Conservation (phyloP, 2,797 vertebrate genomes). For the Myoxocephalus aenaeus region DNA sequence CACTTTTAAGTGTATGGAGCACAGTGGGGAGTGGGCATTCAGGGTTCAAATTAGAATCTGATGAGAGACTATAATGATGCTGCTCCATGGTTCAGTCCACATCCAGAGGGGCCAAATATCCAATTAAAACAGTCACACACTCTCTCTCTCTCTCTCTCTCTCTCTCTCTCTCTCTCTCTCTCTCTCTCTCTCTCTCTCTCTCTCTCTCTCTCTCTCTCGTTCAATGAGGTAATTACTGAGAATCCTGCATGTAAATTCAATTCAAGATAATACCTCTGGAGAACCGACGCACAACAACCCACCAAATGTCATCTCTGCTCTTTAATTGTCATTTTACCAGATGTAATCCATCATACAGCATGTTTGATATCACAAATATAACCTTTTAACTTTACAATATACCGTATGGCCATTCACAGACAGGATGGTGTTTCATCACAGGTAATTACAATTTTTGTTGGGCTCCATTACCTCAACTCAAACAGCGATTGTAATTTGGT, state of each 20-base stretch:
- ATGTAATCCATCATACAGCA: constrained; percentile 51
- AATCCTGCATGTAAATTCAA: constrained; percentile 78
- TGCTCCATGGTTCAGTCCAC: constrained; percentile 79
- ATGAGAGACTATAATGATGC: constrained; percentile 83
- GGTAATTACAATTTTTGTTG: constrained; percentile 48
- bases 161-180: constrained; percentile 21
- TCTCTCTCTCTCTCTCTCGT: constrained; percentile 42
- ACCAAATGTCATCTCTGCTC: constrained; percentile 63
- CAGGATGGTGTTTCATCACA: constrained; percentile 52
- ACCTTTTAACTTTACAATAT: constrained; percentile 39
- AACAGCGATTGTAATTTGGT: constrained; percentile 48
- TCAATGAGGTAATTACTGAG: constrained; percentile 78
- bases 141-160: constrained; percentile 41
- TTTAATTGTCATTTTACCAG: constrained; percentile 58
- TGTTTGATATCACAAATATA: constrained; percentile 45
- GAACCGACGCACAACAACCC: constrained; percentile 64
- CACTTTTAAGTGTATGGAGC: constrained; percentile 71
- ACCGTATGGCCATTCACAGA: constrained; percentile 12
- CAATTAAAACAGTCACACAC: constrained; percentile 81
- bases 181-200: constrained; percentile 8
- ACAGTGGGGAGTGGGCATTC: constrained; percentile 77
- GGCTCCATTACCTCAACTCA: constrained; percentile 57
- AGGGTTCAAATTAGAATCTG: constrained; percentile 79
- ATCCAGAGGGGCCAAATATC: constrained; percentile 86
- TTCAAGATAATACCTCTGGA: constrained; percentile 73